Evolutionary conservation across 2,888 invertebrate species (phyloP).

Genomic region (Cosmopolites sordidus): DNA sequence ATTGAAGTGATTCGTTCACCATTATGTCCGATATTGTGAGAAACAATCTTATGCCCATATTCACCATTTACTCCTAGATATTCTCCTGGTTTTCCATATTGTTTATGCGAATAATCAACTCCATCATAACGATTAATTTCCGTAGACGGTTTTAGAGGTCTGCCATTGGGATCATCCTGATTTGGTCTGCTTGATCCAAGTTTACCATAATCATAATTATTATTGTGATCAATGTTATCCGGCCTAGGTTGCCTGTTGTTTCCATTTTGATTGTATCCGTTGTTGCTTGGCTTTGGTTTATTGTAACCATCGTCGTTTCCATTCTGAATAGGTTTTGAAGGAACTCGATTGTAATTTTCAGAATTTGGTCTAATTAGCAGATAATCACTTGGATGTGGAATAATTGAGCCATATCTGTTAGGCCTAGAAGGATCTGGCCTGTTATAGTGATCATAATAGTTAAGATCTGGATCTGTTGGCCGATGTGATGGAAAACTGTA

Average conservation of each 20-base stretch:
- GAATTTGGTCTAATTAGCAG: slow-evolving; percentile 22
- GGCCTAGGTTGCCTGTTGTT: slow-evolving; percentile 5
- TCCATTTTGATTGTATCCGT: slow-evolving; percentile 10
- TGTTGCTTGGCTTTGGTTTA: slow-evolving; percentile 14
- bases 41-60: slow-evolving; percentile 34
- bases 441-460: slow-evolving; percentile 26
- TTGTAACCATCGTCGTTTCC: slow-evolving; percentile 10
- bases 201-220: slow-evolving; percentile 6
- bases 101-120: slow-evolving; percentile 13
- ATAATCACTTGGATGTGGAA: slow-evolving; percentile 34
- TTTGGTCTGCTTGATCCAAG: slow-evolving; percentile 7
- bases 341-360: slow-evolving; percentile 7
- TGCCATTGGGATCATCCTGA: slow-evolving; percentile 6
- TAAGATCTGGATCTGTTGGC: slow-evolving; percentile 9
- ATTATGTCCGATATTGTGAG: slow-evolving; percentile 38
- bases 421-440: slow-evolving; percentile 29
- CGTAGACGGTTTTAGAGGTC: neutral
- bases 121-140: slow-evolving; percentile 13
- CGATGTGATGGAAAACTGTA: neutral
- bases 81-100: slow-evolving; percentile 20
- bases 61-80: slow-evolving; percentile 13
- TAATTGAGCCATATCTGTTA: slow-evolving; percentile 31
- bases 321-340: neutral
- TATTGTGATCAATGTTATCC: neutral
- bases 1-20: slow-evolving; percentile 45